A percentile compares a stretch with the other conserved stretches of the same genome.
phyloP scores from a whole-genome alignment of 1,140 invertebrate genomes.

The Bradynema listronoti region DNA sequence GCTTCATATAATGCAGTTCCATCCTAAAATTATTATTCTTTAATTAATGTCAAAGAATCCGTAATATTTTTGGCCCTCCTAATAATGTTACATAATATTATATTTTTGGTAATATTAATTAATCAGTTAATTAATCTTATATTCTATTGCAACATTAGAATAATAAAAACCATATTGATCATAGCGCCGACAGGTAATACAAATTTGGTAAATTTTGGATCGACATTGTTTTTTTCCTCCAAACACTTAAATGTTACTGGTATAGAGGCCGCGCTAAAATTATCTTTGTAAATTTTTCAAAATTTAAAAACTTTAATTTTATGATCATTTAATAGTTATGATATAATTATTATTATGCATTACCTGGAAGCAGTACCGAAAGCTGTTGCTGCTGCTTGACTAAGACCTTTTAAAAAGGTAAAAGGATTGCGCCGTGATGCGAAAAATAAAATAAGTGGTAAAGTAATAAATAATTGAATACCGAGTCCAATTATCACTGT shows the following conservation, averaged over 20 bases:
- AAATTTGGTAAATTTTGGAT: constrained; percentile 73
- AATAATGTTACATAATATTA: too few species aligned
- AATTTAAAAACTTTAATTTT: constrained; percentile 14
- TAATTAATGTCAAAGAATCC: too few species aligned
- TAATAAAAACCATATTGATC: constrained; percentile 46
- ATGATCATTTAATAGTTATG: background rate
- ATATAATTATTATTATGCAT: background rate
- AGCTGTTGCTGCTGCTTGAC: constrained; percentile 78
- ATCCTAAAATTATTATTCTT: constrained; percentile 48
- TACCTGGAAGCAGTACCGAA: constrained; percentile 81
- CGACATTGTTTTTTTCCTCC: constrained; percentile 61
- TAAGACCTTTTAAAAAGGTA: constrained; percentile 72
- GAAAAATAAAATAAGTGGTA: constrained; percentile 67
- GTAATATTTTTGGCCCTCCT: constrained; percentile 2
- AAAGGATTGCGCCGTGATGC: constrained; percentile 73
- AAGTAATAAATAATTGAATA: constrained; percentile 47
- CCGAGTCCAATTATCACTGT: constrained; percentile 68
- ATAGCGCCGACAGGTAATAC: constrained; percentile 77
- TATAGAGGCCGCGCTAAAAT: constrained; percentile 76
- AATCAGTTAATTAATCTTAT: constrained; percentile 16
- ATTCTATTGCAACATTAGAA: background rate
- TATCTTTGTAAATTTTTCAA: constrained; percentile 6
- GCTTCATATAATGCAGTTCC: constrained; percentile 63
- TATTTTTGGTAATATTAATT: constrained; percentile 5
- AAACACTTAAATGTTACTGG: constrained; percentile 76